These are phyloP conservation scores for Pseudocheirus occidentalis DNA, from an alignment of 2,797 vertebrate species.

Conservation along the genomic window DNA sequence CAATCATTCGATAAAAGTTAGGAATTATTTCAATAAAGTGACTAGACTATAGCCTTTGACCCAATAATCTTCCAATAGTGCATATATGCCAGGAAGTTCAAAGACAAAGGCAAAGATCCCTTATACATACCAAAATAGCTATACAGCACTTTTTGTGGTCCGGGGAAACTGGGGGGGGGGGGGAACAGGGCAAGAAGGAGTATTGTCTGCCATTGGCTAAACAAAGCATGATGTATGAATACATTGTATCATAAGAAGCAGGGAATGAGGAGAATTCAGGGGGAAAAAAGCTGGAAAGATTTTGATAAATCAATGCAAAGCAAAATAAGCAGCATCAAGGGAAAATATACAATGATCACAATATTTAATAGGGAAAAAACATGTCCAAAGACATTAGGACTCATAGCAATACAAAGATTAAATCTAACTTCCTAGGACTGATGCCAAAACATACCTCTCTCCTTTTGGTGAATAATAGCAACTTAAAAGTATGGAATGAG, in stretches of 20 bases:
- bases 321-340: not conserved
- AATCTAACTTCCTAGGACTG: not conserved
- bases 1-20: not conserved
- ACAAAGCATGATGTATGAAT: not conserved
- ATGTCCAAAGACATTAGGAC: not conserved
- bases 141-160: not conserved
- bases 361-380: not conserved
- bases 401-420: not conserved
- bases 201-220: not conserved
- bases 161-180: not conserved
- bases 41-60: not conserved
- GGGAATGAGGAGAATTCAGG: not conserved
- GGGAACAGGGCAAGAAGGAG: no score
- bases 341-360: not conserved
- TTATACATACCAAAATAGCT: not conserved
- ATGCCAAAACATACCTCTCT: not conserved
- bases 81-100: no score
- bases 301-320: not conserved
- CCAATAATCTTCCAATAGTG: not conserved
- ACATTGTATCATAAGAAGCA: not conserved
- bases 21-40: not conserved
- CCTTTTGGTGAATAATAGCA: not conserved
- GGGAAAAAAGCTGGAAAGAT: not conserved
- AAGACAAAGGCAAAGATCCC: no score
- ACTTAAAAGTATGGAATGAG: not conserved